phyloP scores from a whole-genome alignment of 2,113 vertebrate species.

The Sorex fumeus region DNA sequence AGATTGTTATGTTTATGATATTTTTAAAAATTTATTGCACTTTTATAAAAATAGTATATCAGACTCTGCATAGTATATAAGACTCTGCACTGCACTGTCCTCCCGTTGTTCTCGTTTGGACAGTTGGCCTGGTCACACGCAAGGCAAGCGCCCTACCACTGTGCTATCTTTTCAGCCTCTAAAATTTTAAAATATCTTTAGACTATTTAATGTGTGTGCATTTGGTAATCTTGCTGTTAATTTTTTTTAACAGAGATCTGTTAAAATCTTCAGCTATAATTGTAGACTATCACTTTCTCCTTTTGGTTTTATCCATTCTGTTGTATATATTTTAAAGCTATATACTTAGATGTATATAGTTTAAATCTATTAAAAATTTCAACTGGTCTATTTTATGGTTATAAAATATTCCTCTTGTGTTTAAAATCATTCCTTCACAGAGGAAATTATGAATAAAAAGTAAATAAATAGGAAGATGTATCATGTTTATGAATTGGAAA shows the following conservation, averaged over 20 bases:
- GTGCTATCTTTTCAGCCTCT: too few relatives aligned
- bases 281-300: neutral
- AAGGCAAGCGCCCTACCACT: too few relatives aligned
- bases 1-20: constrained; percentile 28
- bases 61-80: neutral
- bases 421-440: neutral
- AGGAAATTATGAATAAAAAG: constrained; percentile 15
- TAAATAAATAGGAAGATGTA: neutral
- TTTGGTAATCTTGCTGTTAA: neutral
- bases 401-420: neutral
- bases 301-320: constrained; percentile 24
- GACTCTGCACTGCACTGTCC: too few relatives aligned
- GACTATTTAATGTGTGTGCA: neutral
- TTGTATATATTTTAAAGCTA: constrained; percentile 21
- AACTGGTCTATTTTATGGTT: neutral
- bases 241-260: too few relatives aligned
- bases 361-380: constrained; percentile 3
- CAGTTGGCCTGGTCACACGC: too few relatives aligned
- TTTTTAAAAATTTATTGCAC: neutral
- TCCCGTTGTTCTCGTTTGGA: too few relatives aligned
- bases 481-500: neutral
- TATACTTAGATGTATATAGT: constrained; percentile 17
- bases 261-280: neutral
- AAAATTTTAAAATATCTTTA: too few relatives aligned
- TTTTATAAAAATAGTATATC: neutral